Evolutionary conservation across 37 sponge, comb jelly and placozoan species (phyloP).

Genomic region (Halisarca cf. caerulea): DNA sequence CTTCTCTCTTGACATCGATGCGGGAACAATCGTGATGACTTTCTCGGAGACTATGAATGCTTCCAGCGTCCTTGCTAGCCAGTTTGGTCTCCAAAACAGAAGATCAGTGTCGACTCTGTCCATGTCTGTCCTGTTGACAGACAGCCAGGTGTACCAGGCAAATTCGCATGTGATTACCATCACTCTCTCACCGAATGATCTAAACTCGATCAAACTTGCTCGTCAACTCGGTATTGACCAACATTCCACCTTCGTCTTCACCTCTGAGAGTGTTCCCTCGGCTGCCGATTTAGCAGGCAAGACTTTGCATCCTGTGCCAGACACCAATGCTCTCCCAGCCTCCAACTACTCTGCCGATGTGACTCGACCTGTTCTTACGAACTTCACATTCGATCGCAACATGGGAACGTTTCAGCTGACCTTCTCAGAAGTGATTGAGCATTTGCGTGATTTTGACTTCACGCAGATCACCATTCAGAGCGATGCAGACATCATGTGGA

Average conservation of each 20-base stretch:
- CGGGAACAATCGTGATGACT: slow-evolving; percentile 63
- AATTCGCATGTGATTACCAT: slow-evolving; percentile 48
- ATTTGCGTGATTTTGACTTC: slow-evolving; percentile 55
- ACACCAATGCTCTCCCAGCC: slow-evolving; percentile 22
- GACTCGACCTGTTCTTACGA: slow-evolving; percentile 60
- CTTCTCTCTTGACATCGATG: slow-evolving; percentile 66
- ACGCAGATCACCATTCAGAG: slow-evolving; percentile 69
- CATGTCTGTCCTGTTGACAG: neutral
- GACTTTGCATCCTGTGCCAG: slow-evolving; percentile 27
- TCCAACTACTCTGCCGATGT: slow-evolving; percentile 56
- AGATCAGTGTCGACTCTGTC: slow-evolving; percentile 33
- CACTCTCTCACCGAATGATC: slow-evolving; percentile 70
- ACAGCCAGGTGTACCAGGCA: neutral
- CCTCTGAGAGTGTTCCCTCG: slow-evolving; percentile 16
- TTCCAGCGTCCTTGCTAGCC: slow-evolving; percentile 28
- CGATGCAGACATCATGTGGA: slow-evolving; percentile 12
- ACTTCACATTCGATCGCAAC: slow-evolving; percentile 80
- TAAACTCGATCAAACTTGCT: slow-evolving; percentile 78
- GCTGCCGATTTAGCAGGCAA: slow-evolving; percentile 60
- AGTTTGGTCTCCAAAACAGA: slow-evolving; percentile 68
- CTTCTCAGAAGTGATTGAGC: slow-evolving; percentile 86
- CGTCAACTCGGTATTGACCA: slow-evolving; percentile 65
- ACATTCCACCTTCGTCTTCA: slow-evolving; percentile 59
- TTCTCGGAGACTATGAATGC: slow-evolving; percentile 81
- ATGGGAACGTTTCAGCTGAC: slow-evolving; percentile 67